Evolutionary conservation across 2,113 vertebrate genomes (phyloP), one percentile per base, ranked within the genome.

Genomic region (Leucopternis melanops): DNA sequence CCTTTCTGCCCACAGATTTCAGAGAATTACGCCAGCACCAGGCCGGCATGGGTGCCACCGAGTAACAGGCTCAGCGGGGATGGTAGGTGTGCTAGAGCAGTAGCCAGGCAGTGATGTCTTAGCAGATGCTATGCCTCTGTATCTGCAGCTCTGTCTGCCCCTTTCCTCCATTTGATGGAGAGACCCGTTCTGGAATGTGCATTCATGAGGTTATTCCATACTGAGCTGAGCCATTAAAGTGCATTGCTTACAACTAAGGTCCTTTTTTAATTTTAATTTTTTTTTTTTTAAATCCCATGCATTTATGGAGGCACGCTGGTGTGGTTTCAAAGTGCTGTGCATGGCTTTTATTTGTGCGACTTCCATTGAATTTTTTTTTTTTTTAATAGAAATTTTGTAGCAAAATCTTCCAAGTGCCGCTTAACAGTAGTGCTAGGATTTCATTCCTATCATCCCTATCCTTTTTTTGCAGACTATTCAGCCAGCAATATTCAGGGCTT

Each of bases 401-500:
- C 54, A 92, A 88, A 96, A 75, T 58, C 80, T 90, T 91, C 66
- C 77, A 79, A 94, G 86, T 81, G 44, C 25, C 3, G 2, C 61
- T 89, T 54, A 83, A 54, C 10, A 81, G 84, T 23, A 81, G 84
- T 23, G 21, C 49, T 79, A 75, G 66, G 81, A 87, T 92, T 95
- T 91, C 62, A 87, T 78, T 97, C 58, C 58, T 94, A 73, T 49
- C 86, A 85, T 80, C 81, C 29, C 61, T 75, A 49, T 55, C 45
- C 47, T 83, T 72, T 79, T 81, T 67, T 45, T 79, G 25, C 63
- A 93, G 65, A 21, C 88, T 89, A 74, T 84, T 84, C 83, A 92
- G 73, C 75, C 88, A 91, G 92, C 47, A 93, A 82, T 93, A 94
- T 85, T 79, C 54, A 75, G 36, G 61, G 92, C 78, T 95, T 94